These are phyloP conservation scores for Eupristina koningsbergeri DNA, from an alignment of 1,140 invertebrate genomes.

Conservation along the genomic window DNA sequence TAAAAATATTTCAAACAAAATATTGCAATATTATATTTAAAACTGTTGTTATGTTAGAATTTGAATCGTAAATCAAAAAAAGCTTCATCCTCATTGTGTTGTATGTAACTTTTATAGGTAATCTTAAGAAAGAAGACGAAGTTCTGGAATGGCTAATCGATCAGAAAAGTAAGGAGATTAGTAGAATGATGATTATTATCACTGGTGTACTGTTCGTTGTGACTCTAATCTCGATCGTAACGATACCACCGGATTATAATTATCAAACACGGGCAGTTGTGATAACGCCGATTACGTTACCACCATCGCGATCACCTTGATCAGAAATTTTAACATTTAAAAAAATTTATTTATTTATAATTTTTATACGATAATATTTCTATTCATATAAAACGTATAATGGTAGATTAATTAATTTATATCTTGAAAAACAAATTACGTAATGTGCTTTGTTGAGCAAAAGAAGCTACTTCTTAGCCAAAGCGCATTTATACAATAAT, in stretches of 20 bases:
- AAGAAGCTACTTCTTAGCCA: neutral
- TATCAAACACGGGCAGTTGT: constrained; percentile 67
- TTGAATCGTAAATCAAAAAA: neutral
- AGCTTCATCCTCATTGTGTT: constrained; percentile 47
- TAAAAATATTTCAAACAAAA: neutral
- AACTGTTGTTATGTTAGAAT: constrained; percentile 22
- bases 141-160: constrained; percentile 95
- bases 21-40: neutral
- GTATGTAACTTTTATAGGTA: constrained; percentile 82
- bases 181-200: constrained; percentile 74
- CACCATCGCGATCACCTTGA: constrained; percentile 63
- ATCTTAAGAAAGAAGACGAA: constrained; percentile 95
- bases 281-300: constrained; percentile 65
- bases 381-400: neutral
- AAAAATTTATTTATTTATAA: neutral
- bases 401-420: neutral
- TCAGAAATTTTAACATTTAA: constrained; percentile 23
- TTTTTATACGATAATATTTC: neutral
- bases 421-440: neutral
- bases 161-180: constrained; percentile 90
- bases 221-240: constrained; percentile 73
- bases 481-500: neutral
- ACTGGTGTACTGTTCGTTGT: constrained; percentile 74
- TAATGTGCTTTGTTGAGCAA: constrained; percentile 16
- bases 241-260: constrained; percentile 71